Evolutionary conservation across 2,888 invertebrate genomes (phyloP), one percentile per base, ranked within the genome.

Genomic region (Scaptomyza parva): DNA sequence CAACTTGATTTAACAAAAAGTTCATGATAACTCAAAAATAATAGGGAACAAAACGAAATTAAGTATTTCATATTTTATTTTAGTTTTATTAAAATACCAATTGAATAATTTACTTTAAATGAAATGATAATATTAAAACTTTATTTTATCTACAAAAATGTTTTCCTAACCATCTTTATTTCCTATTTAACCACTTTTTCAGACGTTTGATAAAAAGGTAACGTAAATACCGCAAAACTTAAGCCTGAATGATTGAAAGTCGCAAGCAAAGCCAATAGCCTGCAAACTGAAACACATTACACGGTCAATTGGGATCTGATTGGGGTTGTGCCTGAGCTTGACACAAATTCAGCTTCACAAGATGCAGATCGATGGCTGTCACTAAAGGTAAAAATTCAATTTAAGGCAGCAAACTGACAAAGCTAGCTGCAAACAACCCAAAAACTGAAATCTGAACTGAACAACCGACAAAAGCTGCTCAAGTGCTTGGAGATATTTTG

Each of bases 291-390:
- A 64, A 43, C 77, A 50, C 47, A 84, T 84, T 87, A 84, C 70
- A 87, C 58, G 83, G 88, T 77, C 83, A 84, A 84, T 84, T 84
- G 83, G 75, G 53, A 80, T 77, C 88, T 87, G 83, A 87, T 84
- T 84, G 87, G 77, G 69, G 69, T 71, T 58, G 48, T 61, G 55
- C 60, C 61, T 74, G 59, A 55, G 57, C 57, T 61, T 60, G 51
- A 62, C 51, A 45, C 20, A 20, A 37, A 35, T 11, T 50, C 52
- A 48, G 52, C 48, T 12, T 47, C 52, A 50, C 45, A 39, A 54
- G 52, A 58, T 74, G 53, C 57, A 73, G 60, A 73, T 73, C 59
- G 60, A 65, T 75, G 51, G 20, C 50, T 52, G 53, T 24, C 57
- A 45, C 41, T 8, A 22, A 52, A 60, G 70, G 71, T 71, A 73